phyloP scores from a whole-genome alignment of 2,113 vertebrate genomes.

The Porphyrio hochstetteri region DNA sequence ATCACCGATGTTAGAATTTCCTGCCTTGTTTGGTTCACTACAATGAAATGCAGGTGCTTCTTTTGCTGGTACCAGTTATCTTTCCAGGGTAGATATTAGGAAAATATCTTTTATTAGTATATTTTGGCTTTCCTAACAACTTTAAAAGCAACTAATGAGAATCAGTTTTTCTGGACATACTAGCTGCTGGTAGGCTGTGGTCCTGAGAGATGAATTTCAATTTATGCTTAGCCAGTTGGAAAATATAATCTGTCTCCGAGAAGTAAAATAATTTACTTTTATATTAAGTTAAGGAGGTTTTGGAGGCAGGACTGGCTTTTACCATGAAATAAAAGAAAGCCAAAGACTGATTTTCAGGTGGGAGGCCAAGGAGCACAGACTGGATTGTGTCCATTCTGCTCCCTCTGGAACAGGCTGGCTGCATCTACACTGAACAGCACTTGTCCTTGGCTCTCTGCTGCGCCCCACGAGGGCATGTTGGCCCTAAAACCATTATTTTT shows the following conservation, averaged over 20 bases:
- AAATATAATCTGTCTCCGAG: background rate
- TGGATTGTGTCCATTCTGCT: background rate
- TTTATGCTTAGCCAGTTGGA: background rate
- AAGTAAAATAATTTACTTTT: conserved; percentile 6
- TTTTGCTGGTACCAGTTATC: background rate
- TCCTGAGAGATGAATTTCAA: background rate
- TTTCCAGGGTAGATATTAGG: background rate
- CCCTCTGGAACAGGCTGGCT: background rate
- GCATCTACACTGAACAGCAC: background rate
- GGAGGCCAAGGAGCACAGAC: background rate
- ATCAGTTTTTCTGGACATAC: background rate
- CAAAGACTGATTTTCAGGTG: background rate
- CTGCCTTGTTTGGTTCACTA: background rate
- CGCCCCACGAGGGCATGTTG: background rate
- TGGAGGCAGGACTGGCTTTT: background rate
- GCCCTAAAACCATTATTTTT: background rate
- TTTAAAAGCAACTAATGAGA: background rate
- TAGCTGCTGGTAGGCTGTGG: background rate
- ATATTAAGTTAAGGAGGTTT: background rate
- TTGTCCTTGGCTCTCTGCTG: background rate
- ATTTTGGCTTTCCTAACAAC: background rate
- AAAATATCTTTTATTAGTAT: background rate
- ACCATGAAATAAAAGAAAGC: background rate
- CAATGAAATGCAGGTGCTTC: background rate
- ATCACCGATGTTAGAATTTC: background rate